These are phyloP conservation scores for Halictus rubicundus DNA, from an alignment of 1,140 invertebrate species.

Conservation along the genomic window DNA sequence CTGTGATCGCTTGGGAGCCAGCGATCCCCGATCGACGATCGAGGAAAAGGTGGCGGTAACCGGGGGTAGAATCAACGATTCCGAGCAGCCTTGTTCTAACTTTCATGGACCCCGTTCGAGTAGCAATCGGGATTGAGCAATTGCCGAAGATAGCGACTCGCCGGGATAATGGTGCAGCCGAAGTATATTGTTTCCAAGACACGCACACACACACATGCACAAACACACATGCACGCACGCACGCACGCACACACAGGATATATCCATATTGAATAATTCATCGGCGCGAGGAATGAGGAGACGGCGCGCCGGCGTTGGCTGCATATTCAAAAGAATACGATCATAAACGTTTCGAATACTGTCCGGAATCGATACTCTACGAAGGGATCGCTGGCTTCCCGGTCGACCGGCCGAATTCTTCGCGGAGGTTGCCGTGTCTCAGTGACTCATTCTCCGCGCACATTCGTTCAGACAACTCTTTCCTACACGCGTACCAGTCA, in stretches of 20 bases:
- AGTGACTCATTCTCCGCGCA: neutral
- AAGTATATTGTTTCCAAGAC: neutral
- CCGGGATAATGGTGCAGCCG: neutral
- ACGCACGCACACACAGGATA: too few relatives aligned
- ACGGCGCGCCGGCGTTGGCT: neutral
- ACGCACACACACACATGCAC: neutral
- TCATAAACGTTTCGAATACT: neutral
- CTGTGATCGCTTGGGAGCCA: neutral
- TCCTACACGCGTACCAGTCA: conserved; percentile 4
- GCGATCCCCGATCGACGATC: neutral
- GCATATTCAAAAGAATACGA: conserved; percentile 21
- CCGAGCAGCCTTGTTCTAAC: neutral
- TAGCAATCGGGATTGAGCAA: neutral
- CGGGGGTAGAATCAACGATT: neutral
- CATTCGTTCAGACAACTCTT: neutral
- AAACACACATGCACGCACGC: too few relatives aligned
- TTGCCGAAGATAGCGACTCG: neutral
- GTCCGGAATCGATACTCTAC: conserved; percentile 17
- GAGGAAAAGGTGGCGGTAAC: neutral
- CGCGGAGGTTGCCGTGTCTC: too few relatives aligned
- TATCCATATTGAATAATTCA: conserved; percentile 32
- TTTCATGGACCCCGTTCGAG: neutral
- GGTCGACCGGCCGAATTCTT: neutral
- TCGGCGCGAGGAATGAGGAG: neutral
- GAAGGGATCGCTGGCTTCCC: neutral